Evolutionary conservation across 2,797 vertebrate genomes (phyloP).

Genomic region (Myripristis jacobus): DNA sequence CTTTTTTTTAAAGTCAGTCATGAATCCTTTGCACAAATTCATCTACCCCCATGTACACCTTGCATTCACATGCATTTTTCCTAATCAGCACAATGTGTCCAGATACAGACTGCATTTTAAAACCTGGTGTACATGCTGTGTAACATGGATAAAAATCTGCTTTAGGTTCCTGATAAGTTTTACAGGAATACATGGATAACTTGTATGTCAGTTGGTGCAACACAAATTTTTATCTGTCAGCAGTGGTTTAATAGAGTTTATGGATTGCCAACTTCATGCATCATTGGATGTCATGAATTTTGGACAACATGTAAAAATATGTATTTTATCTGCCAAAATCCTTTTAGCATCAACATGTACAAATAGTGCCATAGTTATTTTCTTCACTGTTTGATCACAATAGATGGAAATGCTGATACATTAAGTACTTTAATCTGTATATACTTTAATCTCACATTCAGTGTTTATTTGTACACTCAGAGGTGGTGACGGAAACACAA

Average conservation of each 20-base stretch:
- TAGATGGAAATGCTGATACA: conserved; percentile 23
- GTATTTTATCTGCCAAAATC: conserved; percentile 6
- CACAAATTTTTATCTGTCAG: conserved; percentile 25
- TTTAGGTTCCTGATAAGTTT: background rate
- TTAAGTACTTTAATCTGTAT: conserved; percentile 17
- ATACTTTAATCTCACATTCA: conserved; percentile 21
- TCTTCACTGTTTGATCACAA: conserved; percentile 11
- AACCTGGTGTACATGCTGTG: no score
- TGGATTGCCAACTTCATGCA: conserved; percentile 25
- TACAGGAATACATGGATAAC: conserved; percentile 23
- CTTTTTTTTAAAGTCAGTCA: conserved; percentile 8
- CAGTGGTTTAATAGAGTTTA: background rate
- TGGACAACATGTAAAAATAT: conserved; percentile 22
- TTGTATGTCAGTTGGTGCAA: conserved; percentile 33
- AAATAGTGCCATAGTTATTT: conserved; percentile 18
- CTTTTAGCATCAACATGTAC: conserved; percentile 6
- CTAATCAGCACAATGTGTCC: no score
- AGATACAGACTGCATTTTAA: no score
- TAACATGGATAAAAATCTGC: conserved; percentile 8
- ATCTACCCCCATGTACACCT: no score
- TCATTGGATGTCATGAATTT: conserved; percentile 14
- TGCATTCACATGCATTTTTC: no score
- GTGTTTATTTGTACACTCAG: conserved; percentile 29
- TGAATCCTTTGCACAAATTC: conserved; percentile 32
- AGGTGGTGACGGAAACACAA: conserved; percentile 46